Evolutionary conservation across 2,888 invertebrate species (phyloP).

Genomic region (Matsumyia berberina): DNA sequence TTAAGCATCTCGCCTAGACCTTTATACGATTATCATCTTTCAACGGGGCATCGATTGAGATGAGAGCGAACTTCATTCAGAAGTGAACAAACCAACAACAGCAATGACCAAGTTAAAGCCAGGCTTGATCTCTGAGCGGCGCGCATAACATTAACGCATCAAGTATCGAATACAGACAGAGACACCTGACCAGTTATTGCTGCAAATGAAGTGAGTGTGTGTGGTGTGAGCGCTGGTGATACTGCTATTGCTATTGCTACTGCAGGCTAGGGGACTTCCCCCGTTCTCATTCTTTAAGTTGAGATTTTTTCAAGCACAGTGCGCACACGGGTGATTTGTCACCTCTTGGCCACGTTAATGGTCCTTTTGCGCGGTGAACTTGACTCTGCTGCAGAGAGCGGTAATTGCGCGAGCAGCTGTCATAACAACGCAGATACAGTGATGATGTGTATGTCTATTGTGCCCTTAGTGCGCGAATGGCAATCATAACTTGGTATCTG

Average conservation of each 20-base stretch:
- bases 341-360: slow-evolving; percentile 37
- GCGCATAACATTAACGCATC: slow-evolving; percentile 67
- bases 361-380: slow-evolving; percentile 62
- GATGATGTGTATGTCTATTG: not conserved
- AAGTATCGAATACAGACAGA: slow-evolving; percentile 40
- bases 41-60: slow-evolving; percentile 67
- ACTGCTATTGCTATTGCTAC: not conserved
- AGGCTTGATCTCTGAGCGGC: slow-evolving; percentile 68
- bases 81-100: slow-evolving; percentile 53
- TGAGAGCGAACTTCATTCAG: slow-evolving; percentile 70
- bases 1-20: slow-evolving; percentile 69
- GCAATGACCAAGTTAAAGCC: slow-evolving; percentile 42
- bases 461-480: slow-evolving; percentile 16
- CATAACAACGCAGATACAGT: slow-evolving; percentile 4
- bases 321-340: slow-evolving; percentile 1
- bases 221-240: not conserved
- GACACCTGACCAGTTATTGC: slow-evolving; percentile 34
- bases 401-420: slow-evolving; percentile 33
- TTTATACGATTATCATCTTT: slow-evolving; percentile 75
- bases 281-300: slow-evolving; percentile 28
- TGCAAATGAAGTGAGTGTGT: slow-evolving; percentile 25
- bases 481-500: slow-evolving; percentile 28
- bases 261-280: slow-evolving; percentile 11
- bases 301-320: not conserved
- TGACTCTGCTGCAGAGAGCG: slow-evolving; percentile 44